These are phyloP conservation scores for Agriopis aurantiaria DNA, from an alignment of 2,888 invertebrate species.

Conservation along the genomic window DNA sequence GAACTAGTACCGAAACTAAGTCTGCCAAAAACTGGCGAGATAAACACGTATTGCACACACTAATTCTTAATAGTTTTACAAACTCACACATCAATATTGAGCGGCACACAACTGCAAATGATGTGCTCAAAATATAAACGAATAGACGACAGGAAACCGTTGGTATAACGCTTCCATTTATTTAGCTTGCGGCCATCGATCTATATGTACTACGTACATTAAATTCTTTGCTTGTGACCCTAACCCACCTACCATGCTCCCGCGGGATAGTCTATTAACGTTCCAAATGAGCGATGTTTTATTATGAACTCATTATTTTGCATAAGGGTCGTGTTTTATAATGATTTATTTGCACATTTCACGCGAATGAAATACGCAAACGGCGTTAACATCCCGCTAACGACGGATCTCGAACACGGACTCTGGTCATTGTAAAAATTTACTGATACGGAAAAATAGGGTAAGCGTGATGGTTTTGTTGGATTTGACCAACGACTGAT, in stretches of 20 bases:
- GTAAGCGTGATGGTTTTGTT: constrained; percentile 21
- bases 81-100: too few relatives aligned
- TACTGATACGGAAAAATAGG: constrained; percentile 37
- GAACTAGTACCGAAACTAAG: too few relatives aligned
- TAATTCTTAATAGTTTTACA: too few relatives aligned
- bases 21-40: too few relatives aligned
- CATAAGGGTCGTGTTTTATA: constrained; percentile 51
- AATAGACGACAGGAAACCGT: too few relatives aligned
- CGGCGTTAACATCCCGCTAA: constrained; percentile 51
- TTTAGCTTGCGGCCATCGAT: too few relatives aligned
- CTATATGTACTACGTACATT: too few relatives aligned
- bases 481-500: not conserved
- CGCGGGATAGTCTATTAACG: constrained; percentile 50
- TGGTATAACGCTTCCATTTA: too few relatives aligned
- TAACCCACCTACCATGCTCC: not conserved
- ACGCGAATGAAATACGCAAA: constrained; percentile 53
- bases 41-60: too few relatives aligned
- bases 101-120: too few relatives aligned
- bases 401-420: constrained; percentile 43
- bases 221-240: too few relatives aligned
- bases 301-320: constrained; percentile 55
- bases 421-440: constrained; percentile 47
- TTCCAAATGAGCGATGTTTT: constrained; percentile 59
- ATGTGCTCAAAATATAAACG: too few relatives aligned
- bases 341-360: constrained; percentile 55